Evolutionary conservation across 2,888 invertebrate genomes (phyloP).

Genomic region (Plagodis dolabraria): DNA sequence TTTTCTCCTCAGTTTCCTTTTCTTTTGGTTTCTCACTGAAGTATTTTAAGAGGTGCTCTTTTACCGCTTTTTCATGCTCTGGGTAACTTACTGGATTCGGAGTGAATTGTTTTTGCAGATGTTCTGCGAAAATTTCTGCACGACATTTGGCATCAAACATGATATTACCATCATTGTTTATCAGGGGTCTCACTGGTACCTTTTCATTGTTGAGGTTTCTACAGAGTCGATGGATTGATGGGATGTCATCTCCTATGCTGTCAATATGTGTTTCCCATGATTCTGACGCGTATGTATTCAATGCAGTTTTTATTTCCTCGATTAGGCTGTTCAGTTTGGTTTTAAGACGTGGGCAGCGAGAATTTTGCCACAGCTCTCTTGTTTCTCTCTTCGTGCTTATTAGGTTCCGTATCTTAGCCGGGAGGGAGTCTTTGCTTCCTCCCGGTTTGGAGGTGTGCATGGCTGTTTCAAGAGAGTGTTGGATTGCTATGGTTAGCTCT

Average conservation of each 20-base stretch:
- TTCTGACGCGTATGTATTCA: slow-evolving; percentile 2
- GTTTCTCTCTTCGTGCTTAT: slow-evolving; percentile 10
- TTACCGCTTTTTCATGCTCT: background rate
- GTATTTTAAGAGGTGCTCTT: background rate
- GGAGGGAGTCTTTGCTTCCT: background rate
- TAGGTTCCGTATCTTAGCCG: slow-evolving; percentile 4
- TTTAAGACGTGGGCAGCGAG: slow-evolving; percentile 9
- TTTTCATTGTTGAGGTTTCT: background rate
- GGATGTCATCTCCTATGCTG: background rate
- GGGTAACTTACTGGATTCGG: background rate
- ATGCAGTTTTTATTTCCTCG: background rate
- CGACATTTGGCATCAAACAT: slow-evolving; percentile 5
- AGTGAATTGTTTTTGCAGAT: slow-evolving; percentile 8
- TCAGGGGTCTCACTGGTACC: slow-evolving; percentile 5
- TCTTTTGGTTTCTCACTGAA: background rate
- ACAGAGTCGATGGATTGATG: slow-evolving; percentile 6
- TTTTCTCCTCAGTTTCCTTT: background rate
- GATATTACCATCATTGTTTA: background rate
- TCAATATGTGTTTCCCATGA: slow-evolving; percentile 7
- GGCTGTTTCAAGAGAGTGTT: background rate
- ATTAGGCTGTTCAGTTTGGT: slow-evolving; percentile 3
- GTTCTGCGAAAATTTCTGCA: slow-evolving; percentile 8
- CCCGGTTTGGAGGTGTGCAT: slow-evolving; percentile 1
- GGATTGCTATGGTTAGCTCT: background rate
- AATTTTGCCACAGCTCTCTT: slow-evolving; percentile 5